Conservation (phyloP, 2,888 invertebrate genomes). For the Melanophora roralis region DNA sequence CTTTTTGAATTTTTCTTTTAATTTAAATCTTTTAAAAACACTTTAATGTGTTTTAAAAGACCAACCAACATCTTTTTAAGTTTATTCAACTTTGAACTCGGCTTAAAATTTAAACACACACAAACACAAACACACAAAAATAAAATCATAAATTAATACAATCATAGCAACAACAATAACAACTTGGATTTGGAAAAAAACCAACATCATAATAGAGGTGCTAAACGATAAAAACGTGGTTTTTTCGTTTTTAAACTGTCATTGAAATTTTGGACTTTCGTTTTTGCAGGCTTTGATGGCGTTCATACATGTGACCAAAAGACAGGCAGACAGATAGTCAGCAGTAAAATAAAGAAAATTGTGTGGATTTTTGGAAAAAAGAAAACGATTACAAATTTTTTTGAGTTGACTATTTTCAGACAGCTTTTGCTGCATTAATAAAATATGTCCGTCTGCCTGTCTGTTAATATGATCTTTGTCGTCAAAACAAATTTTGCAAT, state of each 20-base stretch:
- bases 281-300: constrained; percentile 27
- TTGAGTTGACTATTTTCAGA: too few species aligned
- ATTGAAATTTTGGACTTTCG: constrained; percentile 57
- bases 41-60: too few species aligned
- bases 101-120: background rate
- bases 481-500: too few species aligned
- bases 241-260: constrained; percentile 33
- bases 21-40: too few species aligned
- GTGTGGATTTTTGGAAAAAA: too few species aligned
- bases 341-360: too few species aligned
- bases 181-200: background rate
- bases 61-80: background rate
- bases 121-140: background rate
- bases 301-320: background rate
- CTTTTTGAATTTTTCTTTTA: too few species aligned
- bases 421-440: too few species aligned
- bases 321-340: background rate
- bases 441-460: too few species aligned
- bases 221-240: background rate
- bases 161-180: background rate
- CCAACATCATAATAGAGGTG: constrained; percentile 27
- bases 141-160: background rate
- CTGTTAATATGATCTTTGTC: too few species aligned
- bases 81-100: constrained; percentile 15
- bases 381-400: too few species aligned